Evolutionary conservation across 1,140 invertebrate genomes (phyloP), one percentile per base, ranked within the genome.

Genomic region (Zaprionus tsacasi): DNA sequence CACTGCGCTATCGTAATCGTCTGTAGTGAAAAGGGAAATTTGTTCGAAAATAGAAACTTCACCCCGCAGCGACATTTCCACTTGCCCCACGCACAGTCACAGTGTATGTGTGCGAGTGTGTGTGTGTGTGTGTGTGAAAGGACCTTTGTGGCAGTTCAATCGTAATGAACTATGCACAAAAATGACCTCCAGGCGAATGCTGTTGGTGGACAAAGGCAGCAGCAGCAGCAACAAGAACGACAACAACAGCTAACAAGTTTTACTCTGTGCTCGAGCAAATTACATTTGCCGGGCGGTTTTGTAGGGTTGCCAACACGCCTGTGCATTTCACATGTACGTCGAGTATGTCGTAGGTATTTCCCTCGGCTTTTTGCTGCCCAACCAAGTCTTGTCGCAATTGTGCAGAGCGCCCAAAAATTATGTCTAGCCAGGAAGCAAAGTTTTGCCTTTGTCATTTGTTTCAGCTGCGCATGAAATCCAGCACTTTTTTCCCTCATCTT

Each of bases 141-240:
- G 60, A 83, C 79, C 83, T 82, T 88, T 82, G 77, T 80, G 76
- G 65, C 76, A 82, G 69, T 80, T 86, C 82, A 87, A 87, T 87
- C 79, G 82, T 82, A 87, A 87, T 87, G 82, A 87, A 87, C 82
- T 87, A 87, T 82, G 83, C 79, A 87, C 82, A 88, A 78, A 82
- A 88, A 75, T 82, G 83, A 80, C 83, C 80, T 87, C 77, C 64
- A 82, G 79, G 80, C 77, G 66, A 59, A 70, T 66, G 63, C 57
- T 67, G 65, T 64, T 76, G 76, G 66, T 79, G 79, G 72, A 76
- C 69, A 82, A 79, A 60, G 55, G 60, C 69, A 48, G 36, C 60
- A 54, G 2, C 68, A 60, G n/a, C 27, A 43, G 17, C 36, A 40
- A 10, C 57, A 70, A 43, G 40, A 36, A 70, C 43, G 65, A 64